A percentile compares a stretch with the other conserved stretches of the same genome.
phyloP scores from a whole-genome alignment of 2,113 vertebrate species.

The Corynorhinus townsendii region DNA sequence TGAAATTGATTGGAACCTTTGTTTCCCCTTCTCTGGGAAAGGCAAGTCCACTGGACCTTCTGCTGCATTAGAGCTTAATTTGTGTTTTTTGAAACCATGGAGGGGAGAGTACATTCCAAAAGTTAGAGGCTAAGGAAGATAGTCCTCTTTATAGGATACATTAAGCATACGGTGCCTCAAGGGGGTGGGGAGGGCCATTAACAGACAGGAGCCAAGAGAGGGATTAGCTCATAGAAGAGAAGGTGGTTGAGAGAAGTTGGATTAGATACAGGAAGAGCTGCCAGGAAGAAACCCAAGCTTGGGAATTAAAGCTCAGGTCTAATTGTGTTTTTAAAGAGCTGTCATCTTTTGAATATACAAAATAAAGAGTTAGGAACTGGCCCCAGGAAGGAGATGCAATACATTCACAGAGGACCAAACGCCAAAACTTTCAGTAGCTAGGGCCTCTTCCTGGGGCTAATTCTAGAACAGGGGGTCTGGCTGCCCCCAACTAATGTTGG shows the following conservation, averaged over 20 bases:
- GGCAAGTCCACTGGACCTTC: constrained; percentile 1
- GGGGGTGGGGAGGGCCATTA: background rate
- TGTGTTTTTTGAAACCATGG: background rate
- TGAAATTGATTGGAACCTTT: constrained; percentile 1
- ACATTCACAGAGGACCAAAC: background rate
- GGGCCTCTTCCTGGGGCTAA: background rate
- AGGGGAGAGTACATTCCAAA: constrained; percentile 34
- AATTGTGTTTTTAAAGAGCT: background rate
- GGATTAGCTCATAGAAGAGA: constrained; percentile 5
- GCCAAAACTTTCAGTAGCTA: background rate
- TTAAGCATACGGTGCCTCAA: constrained; percentile 37
- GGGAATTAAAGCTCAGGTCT: background rate
- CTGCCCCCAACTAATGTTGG: background rate
- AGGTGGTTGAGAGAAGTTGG: background rate
- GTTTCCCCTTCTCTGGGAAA: constrained; percentile 46
- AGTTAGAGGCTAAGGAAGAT: constrained; percentile 39
- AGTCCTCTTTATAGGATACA: background rate
- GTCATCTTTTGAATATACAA: background rate
- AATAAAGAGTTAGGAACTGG: background rate
- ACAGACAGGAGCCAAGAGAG: background rate
- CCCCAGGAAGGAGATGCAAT: background rate
- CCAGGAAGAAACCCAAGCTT: background rate
- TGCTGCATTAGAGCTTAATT: constrained; percentile 21
- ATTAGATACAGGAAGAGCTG: background rate
- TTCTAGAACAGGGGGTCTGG: background rate